Evolutionary conservation across 2,888 invertebrate species (phyloP).

Genomic region (Diloba caeruleocephala): DNA sequence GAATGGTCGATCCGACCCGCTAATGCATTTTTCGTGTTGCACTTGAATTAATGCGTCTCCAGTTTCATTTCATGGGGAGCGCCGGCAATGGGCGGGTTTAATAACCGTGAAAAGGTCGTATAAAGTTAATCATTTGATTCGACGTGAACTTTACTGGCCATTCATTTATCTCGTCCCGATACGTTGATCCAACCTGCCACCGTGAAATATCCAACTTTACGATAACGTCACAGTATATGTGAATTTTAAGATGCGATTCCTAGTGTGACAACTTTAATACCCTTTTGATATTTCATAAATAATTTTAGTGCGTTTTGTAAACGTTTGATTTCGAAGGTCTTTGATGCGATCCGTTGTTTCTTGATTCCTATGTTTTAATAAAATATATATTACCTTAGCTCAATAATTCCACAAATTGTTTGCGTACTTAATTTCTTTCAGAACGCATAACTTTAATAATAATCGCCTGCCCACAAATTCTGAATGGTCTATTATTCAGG

Average conservation of each 20-base stretch:
- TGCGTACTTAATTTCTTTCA: constrained; percentile 28
- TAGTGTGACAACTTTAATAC: constrained; percentile 9
- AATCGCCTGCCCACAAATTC: no score
- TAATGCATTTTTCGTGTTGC: constrained; percentile 89
- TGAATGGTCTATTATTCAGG: no score
- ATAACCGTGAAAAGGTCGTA: constrained; percentile 70
- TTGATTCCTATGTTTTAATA: background rate
- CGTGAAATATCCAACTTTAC: constrained; percentile 39
- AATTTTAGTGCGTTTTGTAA: constrained; percentile 4
- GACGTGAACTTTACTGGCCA: constrained; percentile 53
- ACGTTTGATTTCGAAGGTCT: background rate
- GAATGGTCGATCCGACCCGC: constrained; percentile 71
- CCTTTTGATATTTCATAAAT: constrained; percentile 23
- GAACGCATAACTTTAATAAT: no score
- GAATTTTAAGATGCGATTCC: constrained; percentile 24
- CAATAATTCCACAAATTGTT: constrained; percentile 14
- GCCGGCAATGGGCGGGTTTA: constrained; percentile 58
- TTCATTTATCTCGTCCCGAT: constrained; percentile 55
- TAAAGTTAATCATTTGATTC: constrained; percentile 64
- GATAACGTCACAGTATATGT: constrained; percentile 38
- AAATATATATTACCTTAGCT: constrained; percentile 5
- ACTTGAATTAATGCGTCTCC: constrained; percentile 86
- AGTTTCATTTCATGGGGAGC: constrained; percentile 63
- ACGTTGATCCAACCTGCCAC: constrained; percentile 46
- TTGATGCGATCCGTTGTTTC: background rate